Evolutionary conservation across 2,888 invertebrate species (phyloP), one percentile per base, ranked within the genome.

Genomic region (Laothoe populi): DNA sequence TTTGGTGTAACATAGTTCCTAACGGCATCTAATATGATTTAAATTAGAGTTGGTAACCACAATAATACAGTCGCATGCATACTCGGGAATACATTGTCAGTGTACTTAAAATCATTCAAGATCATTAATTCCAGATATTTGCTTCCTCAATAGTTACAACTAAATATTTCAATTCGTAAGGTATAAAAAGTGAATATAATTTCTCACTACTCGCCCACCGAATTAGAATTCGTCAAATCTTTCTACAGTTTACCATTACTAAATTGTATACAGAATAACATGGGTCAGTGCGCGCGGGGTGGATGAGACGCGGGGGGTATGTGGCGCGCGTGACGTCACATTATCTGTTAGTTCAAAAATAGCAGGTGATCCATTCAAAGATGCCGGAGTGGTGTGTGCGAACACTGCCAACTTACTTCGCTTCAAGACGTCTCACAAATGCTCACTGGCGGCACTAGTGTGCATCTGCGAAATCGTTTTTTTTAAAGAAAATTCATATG

Each of bases 301-400:
- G 53, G 53, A n/a, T 2, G 53, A 19, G 53, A 26, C 16, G 53
- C 19, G 31, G 19, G 53, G 53, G 53, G 53, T 31, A 35, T 4
- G 53, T 31, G 24, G 46, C 46, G 31, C 35, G 53, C 31, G 53
- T 53, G 53, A 53, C 53, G 53, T 53, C 53, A 53, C 53, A 53
- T 35, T 53, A 53, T 53, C 53, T 53, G 53, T 49, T 49, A 49
- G 49, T 35, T 53, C 31, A 53, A 53, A 53, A 35, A 53, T 53
- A 53, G 53, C 53, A 53, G 53, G 53, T 53, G 53, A 53, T 53
- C 53, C 53, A 53, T 53, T 53, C 31, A 53, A 19, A 53, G 53
- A 53, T 53, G 53, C 23, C 46, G 46, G 53, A 53, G 53, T 53
- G 53, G 31, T 53, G 53, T 53, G 53, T 53, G 53, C 53, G 35